Conservation (phyloP, 2,797 vertebrate species). For the Cygnus olor region DNA sequence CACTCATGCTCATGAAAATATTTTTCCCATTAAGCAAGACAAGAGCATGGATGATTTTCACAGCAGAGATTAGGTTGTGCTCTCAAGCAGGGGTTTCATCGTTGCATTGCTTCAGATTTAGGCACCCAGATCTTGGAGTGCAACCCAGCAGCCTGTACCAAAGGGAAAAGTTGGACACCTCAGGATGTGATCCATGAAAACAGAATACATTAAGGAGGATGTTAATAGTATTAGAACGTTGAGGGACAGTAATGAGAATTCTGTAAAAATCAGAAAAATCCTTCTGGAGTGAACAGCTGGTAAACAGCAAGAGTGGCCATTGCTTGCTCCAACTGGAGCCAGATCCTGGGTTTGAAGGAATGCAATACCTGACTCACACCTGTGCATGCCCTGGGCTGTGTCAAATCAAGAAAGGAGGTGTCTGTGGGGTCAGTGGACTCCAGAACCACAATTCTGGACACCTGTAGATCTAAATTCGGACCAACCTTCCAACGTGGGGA, state of each 20-base stretch:
- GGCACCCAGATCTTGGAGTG: background rate
- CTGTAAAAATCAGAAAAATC: background rate
- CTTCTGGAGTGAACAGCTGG: background rate
- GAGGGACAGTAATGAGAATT: background rate
- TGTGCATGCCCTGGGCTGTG: background rate
- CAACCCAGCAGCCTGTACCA: background rate
- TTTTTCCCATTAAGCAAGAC: background rate
- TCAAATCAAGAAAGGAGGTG: background rate
- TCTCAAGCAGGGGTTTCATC: background rate
- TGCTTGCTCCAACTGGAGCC: background rate
- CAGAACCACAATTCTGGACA: background rate
- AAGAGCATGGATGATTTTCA: background rate
- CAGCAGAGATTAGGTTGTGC: background rate
- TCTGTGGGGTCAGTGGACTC: background rate
- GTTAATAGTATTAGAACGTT: background rate
- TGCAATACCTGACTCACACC: background rate
- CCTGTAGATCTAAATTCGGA: background rate
- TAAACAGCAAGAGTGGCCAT: background rate
- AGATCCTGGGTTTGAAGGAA: background rate
- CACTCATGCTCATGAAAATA: background rate
- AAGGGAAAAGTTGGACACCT: background rate
- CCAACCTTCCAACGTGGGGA: background rate
- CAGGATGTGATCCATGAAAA: background rate
- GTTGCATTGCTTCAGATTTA: background rate
- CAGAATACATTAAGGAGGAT: background rate